phyloP scores from a whole-genome alignment of 2,113 vertebrate species.

The Paralichthys olivaceus region DNA sequence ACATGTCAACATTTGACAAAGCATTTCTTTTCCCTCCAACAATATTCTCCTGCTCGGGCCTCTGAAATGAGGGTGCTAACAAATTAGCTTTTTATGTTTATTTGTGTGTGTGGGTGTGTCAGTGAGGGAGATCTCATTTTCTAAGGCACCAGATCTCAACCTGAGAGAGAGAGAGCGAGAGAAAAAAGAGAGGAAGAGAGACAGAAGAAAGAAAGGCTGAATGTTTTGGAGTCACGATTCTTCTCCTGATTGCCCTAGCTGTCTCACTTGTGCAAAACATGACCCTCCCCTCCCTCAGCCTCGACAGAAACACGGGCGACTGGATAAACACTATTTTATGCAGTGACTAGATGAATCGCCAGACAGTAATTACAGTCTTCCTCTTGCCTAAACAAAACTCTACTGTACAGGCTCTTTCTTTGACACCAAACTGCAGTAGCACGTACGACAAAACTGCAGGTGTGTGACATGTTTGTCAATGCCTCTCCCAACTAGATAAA shows the following conservation, averaged over 20 bases:
- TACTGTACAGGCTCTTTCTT: slow-evolving; percentile 71
- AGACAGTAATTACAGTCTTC: slow-evolving; percentile 87
- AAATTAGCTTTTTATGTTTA: slow-evolving; percentile 86
- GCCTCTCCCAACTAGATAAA: slow-evolving; percentile 71
- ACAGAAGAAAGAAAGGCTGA: slow-evolving; percentile 49
- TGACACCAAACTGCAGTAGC: slow-evolving; percentile 72
- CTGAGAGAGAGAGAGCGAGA: slow-evolving; percentile 15
- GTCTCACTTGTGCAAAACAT: slow-evolving; percentile 80
- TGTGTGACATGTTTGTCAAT: slow-evolving; percentile 79
- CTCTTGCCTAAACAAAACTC: slow-evolving; percentile 75
- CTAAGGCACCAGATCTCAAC: slow-evolving; percentile 63
- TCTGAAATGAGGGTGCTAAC: slow-evolving; percentile 80
- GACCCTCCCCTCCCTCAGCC: slow-evolving; percentile 78
- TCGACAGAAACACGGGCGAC: slow-evolving; percentile 79
- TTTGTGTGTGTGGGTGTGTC: slow-evolving; percentile 84
- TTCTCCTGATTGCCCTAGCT: slow-evolving; percentile 75
- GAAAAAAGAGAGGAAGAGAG: slow-evolving; percentile 12
- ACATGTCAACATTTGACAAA: slow-evolving; percentile 86
- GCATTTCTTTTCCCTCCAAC: slow-evolving; percentile 75
- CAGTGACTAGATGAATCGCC: slow-evolving; percentile 84
- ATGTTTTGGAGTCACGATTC: slow-evolving; percentile 80
- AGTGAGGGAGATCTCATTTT: slow-evolving; percentile 64
- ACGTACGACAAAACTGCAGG: slow-evolving; percentile 74
- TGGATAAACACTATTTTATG: slow-evolving; percentile 88
- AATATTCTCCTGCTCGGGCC: slow-evolving; percentile 79